Percentiles rank a stretch among this genome's conserved stretches.
phyloP scores from a whole-genome alignment of 2,888 invertebrate genomes.

The Lingula anatina region DNA sequence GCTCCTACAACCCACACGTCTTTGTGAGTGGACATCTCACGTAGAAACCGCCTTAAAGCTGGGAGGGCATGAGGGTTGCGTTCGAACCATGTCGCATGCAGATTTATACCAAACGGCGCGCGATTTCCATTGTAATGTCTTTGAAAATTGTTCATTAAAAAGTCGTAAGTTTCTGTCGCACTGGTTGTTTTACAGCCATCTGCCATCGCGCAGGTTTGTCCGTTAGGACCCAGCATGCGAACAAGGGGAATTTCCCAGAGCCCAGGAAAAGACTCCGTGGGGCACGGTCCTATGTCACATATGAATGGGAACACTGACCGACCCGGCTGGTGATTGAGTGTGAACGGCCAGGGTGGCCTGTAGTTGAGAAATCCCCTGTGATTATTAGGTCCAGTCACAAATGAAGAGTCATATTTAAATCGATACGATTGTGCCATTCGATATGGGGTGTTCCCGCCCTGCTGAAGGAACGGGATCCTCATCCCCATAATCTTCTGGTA shows the following conservation, averaged over 20 bases:
- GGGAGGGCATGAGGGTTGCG: conserved; percentile 56
- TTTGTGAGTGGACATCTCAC: conserved; percentile 5
- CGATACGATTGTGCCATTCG: conserved; percentile 90
- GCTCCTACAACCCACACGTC: conserved; percentile 13
- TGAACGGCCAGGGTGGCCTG: conserved; percentile 94
- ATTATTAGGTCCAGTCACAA: conserved; percentile 76
- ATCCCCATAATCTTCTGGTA: conserved; percentile 80
- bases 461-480: conserved; percentile 78
- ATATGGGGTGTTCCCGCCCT: conserved; percentile 85
- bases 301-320: conserved; percentile 5
- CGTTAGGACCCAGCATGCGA: conserved; percentile 11
- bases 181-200: no score
- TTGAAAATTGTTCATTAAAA: conserved; percentile 69
- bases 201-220: conserved; percentile 17
- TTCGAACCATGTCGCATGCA: conserved; percentile 77
- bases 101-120: conserved; percentile 75
- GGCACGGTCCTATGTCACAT: conserved; percentile 7
- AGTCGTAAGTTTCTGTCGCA: no score
- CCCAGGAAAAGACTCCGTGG: conserved; percentile 48
- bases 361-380: conserved; percentile 72
- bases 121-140: conserved; percentile 60
- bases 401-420: conserved; percentile 87
- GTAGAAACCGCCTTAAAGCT: conserved; percentile 10
- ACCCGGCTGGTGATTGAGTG: conserved; percentile 74
- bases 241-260: conserved; percentile 64